A percentile compares a stretch with the other conserved stretches of the same genome.
These are phyloP conservation scores for Popillia japonica DNA, from an alignment of 1,140 invertebrate species.

Conservation along the genomic window DNA sequence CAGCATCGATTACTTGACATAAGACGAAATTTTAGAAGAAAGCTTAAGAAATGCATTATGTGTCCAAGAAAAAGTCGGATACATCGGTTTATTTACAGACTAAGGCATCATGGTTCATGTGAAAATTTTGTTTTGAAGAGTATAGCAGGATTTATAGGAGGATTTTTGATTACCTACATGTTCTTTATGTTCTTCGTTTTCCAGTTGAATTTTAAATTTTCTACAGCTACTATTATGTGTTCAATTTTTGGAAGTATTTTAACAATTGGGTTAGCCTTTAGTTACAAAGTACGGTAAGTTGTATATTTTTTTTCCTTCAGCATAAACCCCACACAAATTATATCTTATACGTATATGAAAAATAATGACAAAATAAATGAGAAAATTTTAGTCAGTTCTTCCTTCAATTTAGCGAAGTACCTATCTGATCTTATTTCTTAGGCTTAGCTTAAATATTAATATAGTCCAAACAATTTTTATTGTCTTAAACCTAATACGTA, in stretches of 20 bases:
- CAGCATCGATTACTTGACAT: conserved; percentile 48
- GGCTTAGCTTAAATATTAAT: too few species aligned
- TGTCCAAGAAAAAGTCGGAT: conserved; percentile 46
- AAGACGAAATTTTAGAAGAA: conserved; percentile 44
- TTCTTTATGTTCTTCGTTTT: conserved; percentile 72
- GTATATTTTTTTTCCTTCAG: too few species aligned
- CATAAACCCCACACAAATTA: too few species aligned
- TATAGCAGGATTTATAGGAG: conserved; percentile 67
- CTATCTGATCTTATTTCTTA: too few species aligned
- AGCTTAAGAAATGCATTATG: conserved; percentile 44
- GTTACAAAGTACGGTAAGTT: conserved; percentile 67
- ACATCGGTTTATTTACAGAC: conserved; percentile 55
- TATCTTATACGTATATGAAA: too few species aligned
- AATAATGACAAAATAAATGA: too few species aligned
- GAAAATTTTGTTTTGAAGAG: conserved; percentile 70
- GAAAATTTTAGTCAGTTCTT: too few species aligned
- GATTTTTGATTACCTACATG: conserved; percentile 70
- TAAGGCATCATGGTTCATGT: conserved; percentile 65
- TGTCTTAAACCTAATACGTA: too few species aligned
- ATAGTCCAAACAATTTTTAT: too few species aligned
- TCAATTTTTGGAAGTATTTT: conserved; percentile 69
- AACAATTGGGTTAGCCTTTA: conserved; percentile 73
- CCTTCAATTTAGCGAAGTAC: too few species aligned
- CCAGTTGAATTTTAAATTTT: conserved; percentile 67
- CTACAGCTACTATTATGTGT: conserved; percentile 67